Evolutionary conservation across 1,140 invertebrate genomes (phyloP).

Genomic region (Heliconius himera): DNA sequence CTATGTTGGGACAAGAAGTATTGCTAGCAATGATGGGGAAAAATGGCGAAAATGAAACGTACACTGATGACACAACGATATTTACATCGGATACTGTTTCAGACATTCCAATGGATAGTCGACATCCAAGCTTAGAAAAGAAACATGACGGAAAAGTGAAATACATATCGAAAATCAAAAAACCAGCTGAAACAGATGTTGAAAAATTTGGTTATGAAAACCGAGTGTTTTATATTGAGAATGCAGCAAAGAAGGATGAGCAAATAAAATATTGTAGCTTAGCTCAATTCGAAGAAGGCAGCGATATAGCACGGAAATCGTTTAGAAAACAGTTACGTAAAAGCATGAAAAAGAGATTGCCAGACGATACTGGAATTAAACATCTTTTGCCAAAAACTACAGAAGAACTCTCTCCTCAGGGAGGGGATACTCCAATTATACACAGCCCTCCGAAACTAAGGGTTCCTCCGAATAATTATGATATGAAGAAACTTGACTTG

Average conservation of each 20-base stretch:
- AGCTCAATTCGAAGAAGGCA: conserved; percentile 90
- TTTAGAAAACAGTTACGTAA: conserved; percentile 83
- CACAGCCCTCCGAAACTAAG: conserved; percentile 41
- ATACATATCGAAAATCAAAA: conserved; percentile 77
- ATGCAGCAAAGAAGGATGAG: conserved; percentile 80
- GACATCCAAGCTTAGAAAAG: conserved; percentile 77
- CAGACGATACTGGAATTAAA: conserved; percentile 60
- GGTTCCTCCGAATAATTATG: conserved; percentile 19
- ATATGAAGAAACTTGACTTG: conserved; percentile 32
- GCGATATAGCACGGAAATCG: conserved; percentile 89
- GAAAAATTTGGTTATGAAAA: conserved; percentile 87
- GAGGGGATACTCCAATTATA: conserved; percentile 48
- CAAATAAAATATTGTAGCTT: conserved; percentile 87
- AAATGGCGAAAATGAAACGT: conserved; percentile 85
- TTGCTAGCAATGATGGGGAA: conserved; percentile 84
- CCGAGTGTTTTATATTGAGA: conserved; percentile 84
- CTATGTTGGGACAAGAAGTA: conserved; percentile 86
- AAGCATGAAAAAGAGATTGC: conserved; percentile 69
- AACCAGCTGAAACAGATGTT: conserved; percentile 78
- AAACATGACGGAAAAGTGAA: conserved; percentile 74
- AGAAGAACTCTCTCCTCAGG: conserved; percentile 54
- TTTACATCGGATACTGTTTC: conserved; percentile 84
- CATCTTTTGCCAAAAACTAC: conserved; percentile 65
- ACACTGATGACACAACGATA: conserved; percentile 85
- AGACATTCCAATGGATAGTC: conserved; percentile 77